These are phyloP conservation scores for Lordiphosa collinella DNA, from an alignment of 1,140 invertebrate genomes.

Conservation along the genomic window DNA sequence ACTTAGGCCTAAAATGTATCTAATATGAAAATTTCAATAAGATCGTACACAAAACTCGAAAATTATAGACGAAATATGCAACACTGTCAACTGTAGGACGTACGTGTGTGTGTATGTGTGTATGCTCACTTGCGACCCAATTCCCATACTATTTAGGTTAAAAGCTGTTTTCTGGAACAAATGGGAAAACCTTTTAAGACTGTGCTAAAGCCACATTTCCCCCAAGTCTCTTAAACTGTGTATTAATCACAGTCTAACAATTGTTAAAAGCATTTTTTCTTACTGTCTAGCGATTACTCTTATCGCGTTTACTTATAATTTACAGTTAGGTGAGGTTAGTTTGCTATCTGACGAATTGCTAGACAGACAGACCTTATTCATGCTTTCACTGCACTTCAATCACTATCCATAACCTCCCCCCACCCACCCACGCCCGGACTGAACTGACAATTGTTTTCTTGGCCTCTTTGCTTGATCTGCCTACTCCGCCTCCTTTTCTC, in stretches of 20 bases:
- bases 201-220: no score
- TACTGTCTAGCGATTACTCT: slow-evolving; percentile 7
- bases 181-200: no score
- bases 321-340: slow-evolving; percentile 36
- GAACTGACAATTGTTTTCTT: neutral
- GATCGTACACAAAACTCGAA: no score
- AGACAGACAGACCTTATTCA: slow-evolving; percentile 13
- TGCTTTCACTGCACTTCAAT: slow-evolving; percentile 1
- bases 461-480: slow-evolving; percentile 4
- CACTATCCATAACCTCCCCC: neutral
- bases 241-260: neutral
- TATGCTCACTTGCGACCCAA: no score
- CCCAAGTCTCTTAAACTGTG: neutral
- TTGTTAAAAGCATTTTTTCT: neutral
- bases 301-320: slow-evolving; percentile 27
- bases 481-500: slow-evolving; percentile 8
- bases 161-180: no score
- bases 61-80: no score
- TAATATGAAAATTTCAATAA: no score
- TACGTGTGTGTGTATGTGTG: no score
- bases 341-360: slow-evolving; percentile 36
- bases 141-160: no score
- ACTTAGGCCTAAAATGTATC: no score
- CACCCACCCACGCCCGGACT: neutral
- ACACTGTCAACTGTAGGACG: no score